phyloP scores from a whole-genome alignment of 1,140 invertebrate genomes.

The Neuroterus valhalla region DNA sequence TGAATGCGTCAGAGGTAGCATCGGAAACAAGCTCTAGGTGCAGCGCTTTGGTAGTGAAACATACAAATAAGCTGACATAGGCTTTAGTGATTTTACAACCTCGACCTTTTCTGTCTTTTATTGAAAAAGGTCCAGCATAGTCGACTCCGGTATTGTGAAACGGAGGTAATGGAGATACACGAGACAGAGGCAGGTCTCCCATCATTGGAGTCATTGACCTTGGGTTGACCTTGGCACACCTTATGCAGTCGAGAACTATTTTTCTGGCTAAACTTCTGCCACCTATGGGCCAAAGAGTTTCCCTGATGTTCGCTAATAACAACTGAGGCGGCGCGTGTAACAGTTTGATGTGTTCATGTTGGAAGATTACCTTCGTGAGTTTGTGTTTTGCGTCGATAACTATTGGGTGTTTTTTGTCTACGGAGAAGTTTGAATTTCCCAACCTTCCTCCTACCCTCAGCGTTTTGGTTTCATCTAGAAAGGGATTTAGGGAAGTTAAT shows the following conservation, averaged over 20 bases:
- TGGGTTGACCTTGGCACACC: too few relatives aligned
- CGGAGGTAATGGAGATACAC: constrained; percentile 39
- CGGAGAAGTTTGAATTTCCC: too few relatives aligned
- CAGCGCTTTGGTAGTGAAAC: constrained; percentile 54
- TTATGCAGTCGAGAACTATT: neutral
- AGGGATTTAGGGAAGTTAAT: too few relatives aligned
- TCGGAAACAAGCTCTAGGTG: constrained; percentile 60
- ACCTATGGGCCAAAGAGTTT: neutral
- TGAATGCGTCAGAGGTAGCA: constrained; percentile 57
- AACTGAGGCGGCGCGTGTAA: neutral
- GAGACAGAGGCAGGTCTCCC: constrained; percentile 42
- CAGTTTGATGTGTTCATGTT: neutral
- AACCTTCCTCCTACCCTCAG: too few relatives aligned
- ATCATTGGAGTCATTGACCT: constrained; percentile 32
- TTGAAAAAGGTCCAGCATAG: constrained; percentile 57
- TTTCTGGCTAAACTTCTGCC: neutral
- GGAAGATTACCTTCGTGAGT: neutral
- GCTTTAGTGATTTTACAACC: neutral
- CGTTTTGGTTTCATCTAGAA: too few relatives aligned
- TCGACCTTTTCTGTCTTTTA: constrained; percentile 37
- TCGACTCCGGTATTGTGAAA: constrained; percentile 52
- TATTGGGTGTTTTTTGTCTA: neutral
- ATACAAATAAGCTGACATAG: constrained; percentile 40
- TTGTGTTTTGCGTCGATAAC: neutral
- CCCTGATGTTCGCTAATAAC: neutral